Base-by-base conservation (phyloP, 2,888 invertebrate genomes). In the Neocrepidodera transversa region DNA sequence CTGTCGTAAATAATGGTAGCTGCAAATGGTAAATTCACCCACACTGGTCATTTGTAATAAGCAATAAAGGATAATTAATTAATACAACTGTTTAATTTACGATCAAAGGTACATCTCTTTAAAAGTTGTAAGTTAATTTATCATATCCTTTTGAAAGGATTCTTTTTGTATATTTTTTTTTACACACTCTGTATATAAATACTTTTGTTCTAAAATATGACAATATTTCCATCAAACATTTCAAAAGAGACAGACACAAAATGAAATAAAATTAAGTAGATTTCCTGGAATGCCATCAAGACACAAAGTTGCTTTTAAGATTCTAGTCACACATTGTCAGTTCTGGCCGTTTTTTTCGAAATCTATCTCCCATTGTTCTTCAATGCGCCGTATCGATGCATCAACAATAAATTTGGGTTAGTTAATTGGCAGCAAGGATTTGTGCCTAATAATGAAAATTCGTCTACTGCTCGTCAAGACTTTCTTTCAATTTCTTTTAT, bases 311-410 rank as follows among this genome's bases (percentile, higher is more conserved):
- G 50, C 57, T 11, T 60, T 63, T 35, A 49, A 47, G 23, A 62
- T 60, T 62, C 64, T 57, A 23, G 55, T 64, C 64, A 60, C 62
- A 60, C 58, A 58, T 51, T 45, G 49, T 36, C 35, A 50, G 59
- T 54, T 55, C 51, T 45, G 35, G 54, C 55, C 45, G 61, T 62
- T 58, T 45, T 49, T 60, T n/a, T n/a, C 53, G 58, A 62, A 64
- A 60, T 62, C 62, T 56, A 55, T 47, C 52, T 65, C 67, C 73
- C 71, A 73, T 73, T 73, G 75, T 74, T 69, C 67, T 67, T 74
- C 73, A 73, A 73, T 72, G 72, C 67, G 71, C 74, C 73, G 73
- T 75, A 76, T 76, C 76, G 70, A 69, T 67, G 67, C 71, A 75
- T 76, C 74, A 67, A 72, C 73, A 64, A 75, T 76, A 76, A 76